A percentile compares a stretch with the other conserved stretches of the same genome.
Conservation (phyloP, 37 sponge, comb jelly and placozoan species). For the Ephydatia muelleri region DNA sequence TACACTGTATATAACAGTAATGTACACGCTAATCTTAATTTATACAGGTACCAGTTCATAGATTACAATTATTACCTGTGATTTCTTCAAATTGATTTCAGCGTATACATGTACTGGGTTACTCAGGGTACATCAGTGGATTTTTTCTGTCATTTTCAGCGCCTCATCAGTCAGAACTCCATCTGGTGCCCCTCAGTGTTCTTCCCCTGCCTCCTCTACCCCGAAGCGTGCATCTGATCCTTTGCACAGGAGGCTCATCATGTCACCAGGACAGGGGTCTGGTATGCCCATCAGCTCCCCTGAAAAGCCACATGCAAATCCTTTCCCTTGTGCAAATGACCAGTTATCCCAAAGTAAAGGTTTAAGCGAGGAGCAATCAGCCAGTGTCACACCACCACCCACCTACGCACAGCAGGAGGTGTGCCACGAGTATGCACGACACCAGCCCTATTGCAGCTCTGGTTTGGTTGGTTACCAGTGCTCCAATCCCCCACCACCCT, state of each 20-base stretch:
- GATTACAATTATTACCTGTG: too few species aligned
- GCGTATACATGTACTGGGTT: not conserved
- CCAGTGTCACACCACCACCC: not conserved
- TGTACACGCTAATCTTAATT: too few species aligned
- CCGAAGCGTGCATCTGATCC: too few species aligned
- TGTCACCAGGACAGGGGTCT: too few species aligned
- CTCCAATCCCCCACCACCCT: not conserved
- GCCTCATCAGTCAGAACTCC: not conserved
- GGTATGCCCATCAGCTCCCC: not conserved
- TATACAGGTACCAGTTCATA: too few species aligned
- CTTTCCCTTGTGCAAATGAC: not conserved
- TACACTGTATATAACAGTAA: too few species aligned
- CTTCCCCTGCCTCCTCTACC: not conserved
- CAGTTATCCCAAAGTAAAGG: not conserved
- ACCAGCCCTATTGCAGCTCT: not conserved
- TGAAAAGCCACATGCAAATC: not conserved
- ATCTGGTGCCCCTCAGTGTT: not conserved
- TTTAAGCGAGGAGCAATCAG: not conserved
- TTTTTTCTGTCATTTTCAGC: not conserved
- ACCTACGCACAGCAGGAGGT: not conserved
- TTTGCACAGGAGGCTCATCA: too few species aligned
- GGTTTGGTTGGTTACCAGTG: not conserved
- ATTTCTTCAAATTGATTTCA: too few species aligned
- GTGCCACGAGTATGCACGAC: not conserved
- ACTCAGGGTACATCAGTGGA: not conserved